phyloP scores from a whole-genome alignment of 2,113 vertebrate genomes.

The Origma solitaria region DNA sequence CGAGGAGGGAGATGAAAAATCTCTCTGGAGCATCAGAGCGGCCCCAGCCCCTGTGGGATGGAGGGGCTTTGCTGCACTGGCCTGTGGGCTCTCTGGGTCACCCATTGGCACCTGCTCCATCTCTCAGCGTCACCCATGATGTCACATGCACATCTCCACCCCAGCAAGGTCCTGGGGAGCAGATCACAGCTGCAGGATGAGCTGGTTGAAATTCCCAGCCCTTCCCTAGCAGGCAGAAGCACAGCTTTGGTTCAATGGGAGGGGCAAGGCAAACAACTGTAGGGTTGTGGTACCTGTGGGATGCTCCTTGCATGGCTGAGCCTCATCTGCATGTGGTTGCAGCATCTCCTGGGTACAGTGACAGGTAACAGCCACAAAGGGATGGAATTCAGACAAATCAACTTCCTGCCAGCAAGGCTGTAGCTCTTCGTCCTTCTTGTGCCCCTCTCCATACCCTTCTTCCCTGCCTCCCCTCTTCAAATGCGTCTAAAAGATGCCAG shows the following conservation, averaged over 20 bases:
- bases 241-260: background rate
- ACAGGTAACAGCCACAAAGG: background rate
- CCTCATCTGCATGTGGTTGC: background rate
- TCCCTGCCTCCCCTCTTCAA: background rate
- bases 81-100: background rate
- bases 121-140: rapidly evolving
- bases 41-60: rapidly evolving
- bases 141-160: background rate
- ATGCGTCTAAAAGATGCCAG: background rate
- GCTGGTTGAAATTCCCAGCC: background rate
- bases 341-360: background rate
- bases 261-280: background rate
- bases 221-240: background rate
- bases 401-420: background rate
- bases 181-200: background rate
- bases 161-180: background rate
- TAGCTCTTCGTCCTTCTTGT: background rate
- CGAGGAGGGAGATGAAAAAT: background rate
- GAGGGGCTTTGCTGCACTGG: background rate
- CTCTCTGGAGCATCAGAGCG: background rate
- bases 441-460: background rate
- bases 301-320: rapidly evolving
- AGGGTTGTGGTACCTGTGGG: background rate
- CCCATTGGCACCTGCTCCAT: background rate
- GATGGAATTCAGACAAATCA: background rate